These are phyloP conservation scores for Bellardia bayeri DNA, from an alignment of 2,888 invertebrate genomes.

Conservation along the genomic window DNA sequence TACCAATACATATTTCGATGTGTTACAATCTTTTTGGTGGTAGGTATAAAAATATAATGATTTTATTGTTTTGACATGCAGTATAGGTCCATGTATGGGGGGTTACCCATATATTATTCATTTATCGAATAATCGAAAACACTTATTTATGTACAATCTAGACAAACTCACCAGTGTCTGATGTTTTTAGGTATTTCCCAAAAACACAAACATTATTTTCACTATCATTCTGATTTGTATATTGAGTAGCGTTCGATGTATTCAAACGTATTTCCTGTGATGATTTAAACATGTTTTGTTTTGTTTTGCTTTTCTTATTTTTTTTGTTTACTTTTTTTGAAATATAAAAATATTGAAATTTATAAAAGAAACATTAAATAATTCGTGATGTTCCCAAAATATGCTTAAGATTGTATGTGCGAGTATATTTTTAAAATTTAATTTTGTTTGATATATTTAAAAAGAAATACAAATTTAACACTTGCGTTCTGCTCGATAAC, in stretches of 20 bases:
- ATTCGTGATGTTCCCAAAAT: not conserved
- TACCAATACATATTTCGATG: too few species aligned
- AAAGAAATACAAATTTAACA: constrained; percentile 33
- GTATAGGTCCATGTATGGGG: too few species aligned
- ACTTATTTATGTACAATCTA: not conserved
- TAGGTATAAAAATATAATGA: too few species aligned
- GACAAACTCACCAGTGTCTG: constrained; percentile 81
- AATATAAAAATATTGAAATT: constrained; percentile 19
- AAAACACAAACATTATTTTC: constrained; percentile 79
- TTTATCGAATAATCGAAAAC: not conserved
- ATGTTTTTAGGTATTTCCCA: constrained; percentile 82
- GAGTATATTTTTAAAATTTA: constrained; percentile 17
- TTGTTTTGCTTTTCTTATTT: constrained; percentile 31
- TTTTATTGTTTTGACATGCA: too few species aligned
- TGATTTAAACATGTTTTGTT: constrained; percentile 81
- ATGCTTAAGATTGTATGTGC: too few species aligned
- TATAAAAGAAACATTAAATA: not conserved
- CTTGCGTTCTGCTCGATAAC: constrained; percentile 46
- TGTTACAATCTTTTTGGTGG: too few species aligned
- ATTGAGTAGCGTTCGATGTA: constrained; percentile 72
- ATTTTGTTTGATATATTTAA: constrained; percentile 20
- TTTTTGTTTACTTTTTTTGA: constrained; percentile 21
- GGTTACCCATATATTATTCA: too few species aligned
- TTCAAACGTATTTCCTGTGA: constrained; percentile 83
- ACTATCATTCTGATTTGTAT: constrained; percentile 55